Percentiles rank a stretch among this genome's conserved stretches.
phyloP scores from a whole-genome alignment of 2,888 invertebrate species.

The Microctonus brassicae region DNA sequence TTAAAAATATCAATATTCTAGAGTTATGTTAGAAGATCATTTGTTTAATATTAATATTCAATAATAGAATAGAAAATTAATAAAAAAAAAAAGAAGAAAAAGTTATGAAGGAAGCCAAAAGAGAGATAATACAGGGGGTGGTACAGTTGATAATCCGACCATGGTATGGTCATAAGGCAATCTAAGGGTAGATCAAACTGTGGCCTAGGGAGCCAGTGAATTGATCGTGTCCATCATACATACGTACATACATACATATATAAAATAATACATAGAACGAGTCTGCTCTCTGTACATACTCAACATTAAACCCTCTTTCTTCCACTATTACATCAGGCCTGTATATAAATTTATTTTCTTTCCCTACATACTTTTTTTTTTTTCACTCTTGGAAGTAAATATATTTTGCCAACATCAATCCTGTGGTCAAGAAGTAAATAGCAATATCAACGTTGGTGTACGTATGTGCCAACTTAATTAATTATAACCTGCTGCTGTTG shows the following conservation, averaged over 20 bases:
- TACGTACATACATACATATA: conserved; percentile 27
- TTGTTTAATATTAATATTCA: not conserved
- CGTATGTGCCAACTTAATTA: conserved; percentile 64
- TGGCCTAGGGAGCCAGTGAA: conserved; percentile 53
- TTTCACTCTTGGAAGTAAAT: conserved; percentile 35
- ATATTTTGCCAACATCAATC: conserved; percentile 29
- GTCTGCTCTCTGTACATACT: too few relatives aligned
- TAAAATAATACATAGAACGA: conserved; percentile 37
- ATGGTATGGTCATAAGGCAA: conserved; percentile 39
- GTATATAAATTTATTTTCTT: conserved; percentile 2
- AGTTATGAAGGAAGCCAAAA: conserved; percentile 31
- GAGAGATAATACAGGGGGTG: conserved; percentile 22
- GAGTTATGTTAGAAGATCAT: too few relatives aligned
- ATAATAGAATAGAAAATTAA: not conserved
- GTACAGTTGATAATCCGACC: conserved; percentile 59
- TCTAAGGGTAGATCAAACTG: conserved; percentile 46
- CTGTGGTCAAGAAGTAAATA: conserved; percentile 8
- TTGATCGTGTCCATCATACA: conserved; percentile 59
- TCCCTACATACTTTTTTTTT: conserved; percentile 21
- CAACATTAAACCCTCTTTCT: too few relatives aligned
- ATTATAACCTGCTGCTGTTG: conserved; percentile 57
- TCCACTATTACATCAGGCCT: too few relatives aligned
- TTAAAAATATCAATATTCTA: too few relatives aligned
- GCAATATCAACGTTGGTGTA: too few relatives aligned
- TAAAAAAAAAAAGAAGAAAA: not conserved